Conservation (phyloP, 2,113 vertebrate genomes). For the Aphyosemion australe region DNA sequence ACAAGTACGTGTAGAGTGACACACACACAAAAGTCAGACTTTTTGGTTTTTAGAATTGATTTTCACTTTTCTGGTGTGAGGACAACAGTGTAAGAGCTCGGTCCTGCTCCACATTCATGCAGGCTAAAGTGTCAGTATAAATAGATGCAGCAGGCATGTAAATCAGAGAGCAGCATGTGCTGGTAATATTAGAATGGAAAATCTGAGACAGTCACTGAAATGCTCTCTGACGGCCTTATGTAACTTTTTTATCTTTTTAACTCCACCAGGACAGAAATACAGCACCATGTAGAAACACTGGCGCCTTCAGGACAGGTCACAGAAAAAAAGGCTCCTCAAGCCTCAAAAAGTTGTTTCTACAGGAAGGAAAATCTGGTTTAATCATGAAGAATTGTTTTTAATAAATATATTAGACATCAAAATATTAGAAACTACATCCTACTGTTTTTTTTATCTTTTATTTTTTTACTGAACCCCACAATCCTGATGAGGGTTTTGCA, state of each 20-base stretch:
- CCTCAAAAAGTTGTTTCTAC: neutral
- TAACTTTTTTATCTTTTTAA: constrained; percentile 70
- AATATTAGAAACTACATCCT: neutral
- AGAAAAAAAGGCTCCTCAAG: constrained; percentile 46
- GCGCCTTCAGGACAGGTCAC: constrained; percentile 55
- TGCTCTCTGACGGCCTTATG: constrained; percentile 67
- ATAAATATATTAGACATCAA: no score
- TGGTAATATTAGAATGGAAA: constrained; percentile 81
- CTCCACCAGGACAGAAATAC: constrained; percentile 67
- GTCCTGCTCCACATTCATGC: constrained; percentile 48
- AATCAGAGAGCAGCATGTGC: constrained; percentile 72
- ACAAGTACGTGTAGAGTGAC: constrained; percentile 86
- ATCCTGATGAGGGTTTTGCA: neutral
- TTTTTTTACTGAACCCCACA: no score
- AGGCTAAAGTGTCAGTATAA: constrained; percentile 65
- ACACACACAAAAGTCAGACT: neutral
- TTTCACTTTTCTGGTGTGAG: constrained; percentile 2
- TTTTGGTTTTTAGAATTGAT: neutral
- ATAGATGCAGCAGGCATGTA: constrained; percentile 68
- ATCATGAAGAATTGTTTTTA: neutral
- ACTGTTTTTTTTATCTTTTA: no score
- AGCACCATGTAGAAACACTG: constrained; percentile 58
- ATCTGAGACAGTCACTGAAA: constrained; percentile 76
- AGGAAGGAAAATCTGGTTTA: neutral
- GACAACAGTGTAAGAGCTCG: constrained; percentile 32